Evolutionary conservation across 2,888 invertebrate species (phyloP).

Genomic region (Perizoma affinitatum): DNA sequence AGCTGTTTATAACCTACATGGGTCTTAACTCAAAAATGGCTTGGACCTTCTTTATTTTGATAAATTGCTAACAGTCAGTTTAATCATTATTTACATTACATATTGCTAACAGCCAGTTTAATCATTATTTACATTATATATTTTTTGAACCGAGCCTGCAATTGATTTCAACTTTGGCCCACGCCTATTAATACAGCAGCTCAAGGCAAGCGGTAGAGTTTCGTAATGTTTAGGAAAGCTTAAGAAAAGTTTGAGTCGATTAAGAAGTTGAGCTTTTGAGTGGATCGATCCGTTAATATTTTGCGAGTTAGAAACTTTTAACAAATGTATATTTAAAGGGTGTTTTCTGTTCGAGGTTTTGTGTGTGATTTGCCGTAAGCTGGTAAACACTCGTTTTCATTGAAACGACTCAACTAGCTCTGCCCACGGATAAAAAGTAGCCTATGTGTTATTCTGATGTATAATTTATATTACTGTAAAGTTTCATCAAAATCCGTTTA

Average conservation of each 20-base stretch:
- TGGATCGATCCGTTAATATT: slow-evolving; percentile 19
- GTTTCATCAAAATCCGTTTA: too few species aligned
- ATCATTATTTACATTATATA: not conserved
- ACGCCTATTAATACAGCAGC: slow-evolving; percentile 6
- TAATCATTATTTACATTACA: not conserved
- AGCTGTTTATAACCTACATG: too few species aligned
- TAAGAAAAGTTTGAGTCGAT: not conserved
- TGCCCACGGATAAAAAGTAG: too few species aligned
- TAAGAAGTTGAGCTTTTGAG: slow-evolving; percentile 13
- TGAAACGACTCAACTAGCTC: too few species aligned
- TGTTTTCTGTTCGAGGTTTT: slow-evolving; percentile 1
- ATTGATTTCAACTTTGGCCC: slow-evolving; percentile 11
- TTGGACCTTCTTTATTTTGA: too few species aligned
- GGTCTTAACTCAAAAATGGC: too few species aligned
- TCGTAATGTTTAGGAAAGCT: slow-evolving; percentile 12
- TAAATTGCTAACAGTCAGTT: too few species aligned
- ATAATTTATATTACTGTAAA: too few species aligned
- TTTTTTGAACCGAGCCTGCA: not conserved
- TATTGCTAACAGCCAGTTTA: too few species aligned
- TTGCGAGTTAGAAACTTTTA: slow-evolving; percentile 16
- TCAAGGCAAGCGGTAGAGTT: slow-evolving; percentile 15
- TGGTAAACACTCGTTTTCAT: too few species aligned
- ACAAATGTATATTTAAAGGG: not conserved
- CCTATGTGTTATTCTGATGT: too few species aligned
- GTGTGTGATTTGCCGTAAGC: too few species aligned